These are phyloP conservation scores for Syndactyla subalaris DNA, from an alignment of 2,797 vertebrate species.

Conservation along the genomic window DNA sequence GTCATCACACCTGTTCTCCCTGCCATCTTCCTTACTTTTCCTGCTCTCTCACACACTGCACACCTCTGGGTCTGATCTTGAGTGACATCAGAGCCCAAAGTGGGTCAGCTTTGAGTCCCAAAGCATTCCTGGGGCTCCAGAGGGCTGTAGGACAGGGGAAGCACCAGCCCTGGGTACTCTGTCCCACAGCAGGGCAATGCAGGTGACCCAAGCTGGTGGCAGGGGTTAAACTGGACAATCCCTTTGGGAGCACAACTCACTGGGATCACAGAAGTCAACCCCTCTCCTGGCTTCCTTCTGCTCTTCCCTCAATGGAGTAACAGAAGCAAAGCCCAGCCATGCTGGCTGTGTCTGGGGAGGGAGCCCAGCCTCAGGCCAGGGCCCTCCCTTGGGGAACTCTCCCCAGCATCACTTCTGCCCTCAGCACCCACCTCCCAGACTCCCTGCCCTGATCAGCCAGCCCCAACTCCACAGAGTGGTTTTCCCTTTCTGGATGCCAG, in stretches of 20 bases:
- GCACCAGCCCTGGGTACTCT: not conserved
- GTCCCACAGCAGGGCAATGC: not conserved
- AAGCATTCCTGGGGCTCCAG: not conserved
- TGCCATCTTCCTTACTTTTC: not conserved
- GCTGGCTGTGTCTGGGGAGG: not conserved
- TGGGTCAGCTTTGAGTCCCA: not conserved
- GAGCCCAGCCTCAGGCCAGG: not conserved
- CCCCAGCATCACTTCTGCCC: not conserved
- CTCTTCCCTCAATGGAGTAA: not conserved
- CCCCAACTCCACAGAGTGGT: not conserved
- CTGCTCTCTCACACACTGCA: not conserved
- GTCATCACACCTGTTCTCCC: not conserved
- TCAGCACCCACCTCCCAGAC: not conserved
- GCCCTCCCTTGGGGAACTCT: not conserved
- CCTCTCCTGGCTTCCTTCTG: not conserved
- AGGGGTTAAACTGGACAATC: not conserved
- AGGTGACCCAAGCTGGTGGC: not conserved
- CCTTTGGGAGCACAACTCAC: not conserved
- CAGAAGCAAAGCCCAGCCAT: not conserved
- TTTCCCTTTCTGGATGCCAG: not conserved
- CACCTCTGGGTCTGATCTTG: not conserved
- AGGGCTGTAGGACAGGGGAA: not conserved
- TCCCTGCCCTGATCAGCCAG: not conserved
- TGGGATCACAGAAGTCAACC: not conserved
- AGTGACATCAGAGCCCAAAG: not conserved